Evolutionary conservation across 2,888 invertebrate genomes (phyloP), one percentile per base, ranked within the genome.

Genomic region (Anticlea derivata): DNA sequence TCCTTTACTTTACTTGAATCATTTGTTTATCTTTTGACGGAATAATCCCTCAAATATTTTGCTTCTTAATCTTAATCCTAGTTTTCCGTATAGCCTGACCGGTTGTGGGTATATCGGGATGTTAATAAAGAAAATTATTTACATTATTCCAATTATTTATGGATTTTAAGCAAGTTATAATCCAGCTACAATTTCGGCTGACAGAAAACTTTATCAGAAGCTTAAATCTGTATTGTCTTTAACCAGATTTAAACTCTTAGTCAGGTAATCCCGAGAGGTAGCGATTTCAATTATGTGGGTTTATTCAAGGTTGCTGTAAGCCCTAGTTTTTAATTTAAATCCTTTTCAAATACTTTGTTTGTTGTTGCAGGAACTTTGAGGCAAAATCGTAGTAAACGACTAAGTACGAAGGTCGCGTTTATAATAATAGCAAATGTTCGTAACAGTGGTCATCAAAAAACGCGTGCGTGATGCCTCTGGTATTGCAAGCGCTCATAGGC

Each of bases 181-280:
- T 30, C 24, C 24, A 12, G 24, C 10, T 35, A 38, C 38, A 40
- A 3, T 30, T 17, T 17, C 29, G 20, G 22, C 29, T 40, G 30
- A 30, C 30, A 29, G 40, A 30, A 22, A 11, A 7, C 8, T 29
- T 11, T 40, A 30, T 30, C 7, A 5, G 7, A 1, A 12, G 12
- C 1, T 35, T 27, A 24, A 33, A 33, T 11, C 22, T 29, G 5
- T 37, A 39, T 48, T 48, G 48, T 40, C 7, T 44, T 26, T 7
- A 20, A 31, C 30, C 8, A 12, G 5, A 31, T 50, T 22, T 31
- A 44, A 33, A 26, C 45, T 2, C 27, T 35, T 39, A 30, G 50
- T 46, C 24, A 31, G 17, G 8, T 40, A 51, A 45, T 51, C 50
- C 40, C 26, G n/a, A 38, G 2, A 46, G 40, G 27, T 37, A 11